Evolutionary conservation across 2,888 invertebrate species (phyloP), one percentile per base, ranked within the genome.

Genomic region (Dinocampus coccinellae): DNA sequence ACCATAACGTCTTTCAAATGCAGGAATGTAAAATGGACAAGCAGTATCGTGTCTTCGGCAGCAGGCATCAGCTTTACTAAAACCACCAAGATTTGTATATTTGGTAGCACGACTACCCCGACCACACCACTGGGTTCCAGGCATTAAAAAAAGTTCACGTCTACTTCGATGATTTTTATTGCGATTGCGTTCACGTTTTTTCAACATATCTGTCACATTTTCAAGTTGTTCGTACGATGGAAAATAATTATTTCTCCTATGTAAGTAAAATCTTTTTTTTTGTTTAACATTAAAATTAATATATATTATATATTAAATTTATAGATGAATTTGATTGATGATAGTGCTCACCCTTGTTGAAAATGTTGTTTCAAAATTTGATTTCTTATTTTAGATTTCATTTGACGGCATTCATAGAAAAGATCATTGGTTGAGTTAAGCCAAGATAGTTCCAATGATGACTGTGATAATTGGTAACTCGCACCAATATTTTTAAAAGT

Each of bases 51-150:
- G 97, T 78, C 92, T 92, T 39, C 97, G 90, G 88, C 97, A 97
- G 82, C 92, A 93, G 75, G 92, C 90, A 84, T 97, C 97, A 20
- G 96, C 95, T 73, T 91, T 90, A 39, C 93, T 92, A 85, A 96
- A 94, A 53, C 94, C 94, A 9, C 97, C 97, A 57, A 97, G 90
- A 79, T 95, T 93, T 68, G 93, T 93, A 86, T 94, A 95, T 77
- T 93, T 92, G 53, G 92, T 90, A 4, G 97, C 96, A 0, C 92
- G 91, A 83, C 93, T 93, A 1, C 97, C 97, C 80, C 94, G 93
- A 26, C 97, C 97, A 88, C 97, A 97, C 97, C 97, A 97, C 85
- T 95, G 94, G 0, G 97, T 97, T 61, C 97, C 97, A 0, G 97
- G 97, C 60, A 95, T 92, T 75, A 95, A 92, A 70, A 96, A 90